Base-by-base conservation (phyloP, 2,797 vertebrate genomes). In the Falco concolor region DNA sequence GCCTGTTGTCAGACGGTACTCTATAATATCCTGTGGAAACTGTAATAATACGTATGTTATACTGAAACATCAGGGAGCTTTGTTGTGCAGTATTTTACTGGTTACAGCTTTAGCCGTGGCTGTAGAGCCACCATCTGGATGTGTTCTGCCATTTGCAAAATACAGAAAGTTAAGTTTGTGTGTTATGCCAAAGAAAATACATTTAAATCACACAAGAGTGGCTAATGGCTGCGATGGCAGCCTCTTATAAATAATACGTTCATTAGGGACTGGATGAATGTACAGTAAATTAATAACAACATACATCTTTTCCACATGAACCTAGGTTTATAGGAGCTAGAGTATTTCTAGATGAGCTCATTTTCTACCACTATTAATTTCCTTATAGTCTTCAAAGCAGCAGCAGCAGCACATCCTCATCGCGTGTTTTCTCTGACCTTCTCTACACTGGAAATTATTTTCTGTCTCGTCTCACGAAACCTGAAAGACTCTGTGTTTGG, bases 91-190 rank as follows among this genome's bases (percentile, higher is more conserved):
- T 27, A 3, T 32, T 61, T 5, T 6, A 13, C 8, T 6, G 76
- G 74, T 18, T 17, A 0, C 20, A 5, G 34, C 45, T 89, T 90
- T 52, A 74, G 78, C 70, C 84, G 9, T 53, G 84, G 72, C 8
- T 65, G 60, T 20, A 90, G 84, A 92, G 73, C 92, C 93, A 78
- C 90, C 84, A 24, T 78, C 87, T 94, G 91, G 83, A 54, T 45
- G 47, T n/a, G 27, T 61, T 54, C 74, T 95, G 74, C 68, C 68
- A 67, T n/a, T 67, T 65, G 57, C 3, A 3, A 27, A 17, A 19
- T 13, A 10, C 42, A n/a, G 65, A 12, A 5, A 30, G 40, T 4
- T 9, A 20, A 13, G 28, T 45, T 28, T 13, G 27, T 12, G 17
- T 8, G 23, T 40, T 44, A 24, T 7, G 47, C 50, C n/a, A 64